phyloP scores from a whole-genome alignment of 2,888 invertebrate species.

The Sesia apiformis region DNA sequence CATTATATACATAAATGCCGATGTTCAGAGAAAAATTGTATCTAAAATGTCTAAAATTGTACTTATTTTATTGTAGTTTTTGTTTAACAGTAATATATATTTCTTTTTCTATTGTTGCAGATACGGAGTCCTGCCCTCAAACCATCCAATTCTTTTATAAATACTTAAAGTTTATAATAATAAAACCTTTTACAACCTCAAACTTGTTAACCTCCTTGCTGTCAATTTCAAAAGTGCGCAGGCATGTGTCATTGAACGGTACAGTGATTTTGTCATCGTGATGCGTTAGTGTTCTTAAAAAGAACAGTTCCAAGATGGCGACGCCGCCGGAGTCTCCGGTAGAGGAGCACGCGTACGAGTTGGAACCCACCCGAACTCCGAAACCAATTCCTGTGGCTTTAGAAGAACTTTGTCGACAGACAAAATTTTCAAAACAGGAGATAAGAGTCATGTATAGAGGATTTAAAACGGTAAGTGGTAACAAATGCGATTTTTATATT shows the following conservation, averaged over 20 bases:
- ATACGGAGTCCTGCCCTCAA: conserved; percentile 27
- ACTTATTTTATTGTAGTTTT: background rate
- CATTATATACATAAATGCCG: no score
- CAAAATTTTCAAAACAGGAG: conserved; percentile 96
- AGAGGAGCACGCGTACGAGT: conserved; percentile 89
- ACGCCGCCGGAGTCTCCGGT: conserved; percentile 91
- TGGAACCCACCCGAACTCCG: conserved; percentile 85
- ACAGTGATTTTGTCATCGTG: background rate
- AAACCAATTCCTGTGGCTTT: conserved; percentile 90
- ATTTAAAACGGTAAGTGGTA: conserved; percentile 89
- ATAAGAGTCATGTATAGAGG: conserved; percentile 98
- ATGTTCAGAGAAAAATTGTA: no score
- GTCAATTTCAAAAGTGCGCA: background rate
- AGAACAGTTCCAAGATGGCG: conserved; percentile 75
- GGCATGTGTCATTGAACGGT: background rate
- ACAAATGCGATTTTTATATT: no score
- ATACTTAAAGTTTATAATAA: background rate
- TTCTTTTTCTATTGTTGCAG: conserved; percentile 29
- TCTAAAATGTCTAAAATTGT: no score
- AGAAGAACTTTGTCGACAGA: conserved; percentile 93
- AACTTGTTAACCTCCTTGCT: background rate
- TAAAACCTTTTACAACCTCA: background rate
- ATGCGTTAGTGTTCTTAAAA: background rate
- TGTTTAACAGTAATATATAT: background rate
- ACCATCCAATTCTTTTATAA: conserved; percentile 20